Conservation (phyloP, 2,113 vertebrate species). For the Bos taurus region DNA sequence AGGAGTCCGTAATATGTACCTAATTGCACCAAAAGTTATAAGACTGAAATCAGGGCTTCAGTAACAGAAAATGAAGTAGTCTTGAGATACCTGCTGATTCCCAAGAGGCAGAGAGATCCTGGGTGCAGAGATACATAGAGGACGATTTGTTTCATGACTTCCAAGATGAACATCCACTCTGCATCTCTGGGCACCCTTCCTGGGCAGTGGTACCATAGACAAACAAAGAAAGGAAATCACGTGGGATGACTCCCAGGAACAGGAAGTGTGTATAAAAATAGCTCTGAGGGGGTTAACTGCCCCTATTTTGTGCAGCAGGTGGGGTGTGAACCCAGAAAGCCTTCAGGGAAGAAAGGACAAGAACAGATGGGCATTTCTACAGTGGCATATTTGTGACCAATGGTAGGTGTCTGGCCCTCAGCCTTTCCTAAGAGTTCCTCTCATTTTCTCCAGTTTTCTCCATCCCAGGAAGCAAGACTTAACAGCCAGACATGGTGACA, state of each 20-base stretch:
- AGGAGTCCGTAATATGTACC: not conserved
- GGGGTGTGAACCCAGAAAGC: not conserved
- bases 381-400: accelerated
- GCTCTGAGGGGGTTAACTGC: not conserved
- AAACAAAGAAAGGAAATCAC: not conserved
- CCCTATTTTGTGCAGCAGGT: not conserved
- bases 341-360: accelerated
- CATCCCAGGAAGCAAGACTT: not conserved
- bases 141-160: not conserved
- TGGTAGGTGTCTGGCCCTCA: accelerated
- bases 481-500: not conserved
- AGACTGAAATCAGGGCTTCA: not conserved
- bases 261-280: not conserved
- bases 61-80: not conserved
- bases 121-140: not conserved
- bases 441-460: not conserved
- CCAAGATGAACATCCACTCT: accelerated
- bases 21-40: not conserved
- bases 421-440: not conserved
- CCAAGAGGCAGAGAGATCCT: not conserved
- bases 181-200: not conserved
- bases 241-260: no score
- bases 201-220: no score
- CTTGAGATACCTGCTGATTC: not conserved
- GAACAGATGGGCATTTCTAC: not conserved